phyloP scores from a whole-genome alignment of 2,113 vertebrate genomes.

The Nothocercus julius region DNA sequence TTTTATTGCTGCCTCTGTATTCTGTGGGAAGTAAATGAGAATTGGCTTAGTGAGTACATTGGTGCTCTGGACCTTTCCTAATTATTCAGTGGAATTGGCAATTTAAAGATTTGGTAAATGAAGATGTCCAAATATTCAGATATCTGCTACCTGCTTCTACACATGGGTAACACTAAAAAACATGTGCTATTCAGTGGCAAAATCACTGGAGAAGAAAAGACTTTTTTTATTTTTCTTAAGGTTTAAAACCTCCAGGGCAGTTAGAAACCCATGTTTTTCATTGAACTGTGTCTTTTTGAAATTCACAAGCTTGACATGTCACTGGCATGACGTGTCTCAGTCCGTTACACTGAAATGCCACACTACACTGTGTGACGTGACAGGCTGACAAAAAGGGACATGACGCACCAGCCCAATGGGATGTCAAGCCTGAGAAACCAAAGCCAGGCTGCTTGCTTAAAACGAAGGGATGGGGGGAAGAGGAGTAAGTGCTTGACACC shows the following conservation, averaged over 20 bases:
- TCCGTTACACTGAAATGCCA: constrained; percentile 79
- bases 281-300: constrained; percentile 81
- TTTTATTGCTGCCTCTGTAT: background rate
- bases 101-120: constrained; percentile 24
- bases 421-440: constrained; percentile 75
- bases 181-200: constrained; percentile 54
- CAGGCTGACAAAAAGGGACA: constrained; percentile 80
- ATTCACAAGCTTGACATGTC: constrained; percentile 77
- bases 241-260: constrained; percentile 77
- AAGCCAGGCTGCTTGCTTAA: constrained; percentile 36
- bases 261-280: constrained; percentile 79
- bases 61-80: background rate
- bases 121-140: constrained; percentile 62
- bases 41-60: background rate
- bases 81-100: constrained; percentile 24
- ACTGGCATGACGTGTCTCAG: constrained; percentile 79
- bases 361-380: constrained; percentile 77
- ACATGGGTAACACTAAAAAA: constrained; percentile 17
- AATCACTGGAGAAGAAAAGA: constrained; percentile 64
- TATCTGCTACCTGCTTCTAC: constrained; percentile 43
- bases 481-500: background rate
- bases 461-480: background rate
- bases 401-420: constrained; percentile 73
- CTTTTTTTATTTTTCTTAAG: constrained; percentile 71
- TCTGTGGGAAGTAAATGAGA: background rate